A percentile compares a stretch with the other conserved stretches of the same genome.
Evolutionary conservation across 2,888 invertebrate genomes (phyloP).

Genomic region (Euplagia quadripunctaria): DNA sequence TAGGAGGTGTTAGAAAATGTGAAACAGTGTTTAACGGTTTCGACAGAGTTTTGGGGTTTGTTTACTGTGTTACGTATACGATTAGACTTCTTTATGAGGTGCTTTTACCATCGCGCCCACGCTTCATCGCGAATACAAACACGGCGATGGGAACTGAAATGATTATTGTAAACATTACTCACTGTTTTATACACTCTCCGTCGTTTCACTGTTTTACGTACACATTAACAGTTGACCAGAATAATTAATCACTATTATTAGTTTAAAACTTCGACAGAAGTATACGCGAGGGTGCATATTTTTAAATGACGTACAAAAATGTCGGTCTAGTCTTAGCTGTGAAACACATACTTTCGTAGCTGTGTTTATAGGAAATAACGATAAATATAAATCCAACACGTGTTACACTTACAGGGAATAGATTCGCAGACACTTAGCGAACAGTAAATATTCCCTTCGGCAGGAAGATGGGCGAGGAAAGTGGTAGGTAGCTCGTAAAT

Average conservation of each 20-base stretch:
- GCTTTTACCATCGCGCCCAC: slow-evolving; percentile 69
- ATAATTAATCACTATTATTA: slow-evolving; percentile 51
- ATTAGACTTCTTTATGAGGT: slow-evolving; percentile 78
- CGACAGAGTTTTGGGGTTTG: slow-evolving; percentile 72
- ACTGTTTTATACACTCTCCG: slow-evolving; percentile 61
- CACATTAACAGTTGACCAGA: slow-evolving; percentile 44
- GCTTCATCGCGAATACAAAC: slow-evolving; percentile 74
- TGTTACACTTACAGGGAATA: slow-evolving; percentile 46
- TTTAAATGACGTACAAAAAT: slow-evolving; percentile 43
- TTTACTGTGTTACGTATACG: slow-evolving; percentile 71
- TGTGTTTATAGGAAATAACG: slow-evolving; percentile 28
- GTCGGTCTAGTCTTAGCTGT: slow-evolving; percentile 30
- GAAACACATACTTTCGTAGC: slow-evolving; percentile 38
- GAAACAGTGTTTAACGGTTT: slow-evolving; percentile 78
- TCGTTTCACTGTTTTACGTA: slow-evolving; percentile 38
- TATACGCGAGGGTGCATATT: slow-evolving; percentile 37
- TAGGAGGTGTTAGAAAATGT: slow-evolving; percentile 83
- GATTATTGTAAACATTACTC: slow-evolving; percentile 74
- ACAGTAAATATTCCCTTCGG: slow-evolving; percentile 56
- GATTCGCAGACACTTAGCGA: slow-evolving; percentile 61
- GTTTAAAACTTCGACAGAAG: slow-evolving; percentile 28
- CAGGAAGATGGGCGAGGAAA: slow-evolving; percentile 66
- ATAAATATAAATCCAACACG: slow-evolving; percentile 32
- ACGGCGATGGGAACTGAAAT: slow-evolving; percentile 67
- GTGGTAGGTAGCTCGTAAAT: slow-evolving; percentile 72